Evolutionary conservation across 1,140 invertebrate species (phyloP).

Genomic region (Marisa cornuarietis): DNA sequence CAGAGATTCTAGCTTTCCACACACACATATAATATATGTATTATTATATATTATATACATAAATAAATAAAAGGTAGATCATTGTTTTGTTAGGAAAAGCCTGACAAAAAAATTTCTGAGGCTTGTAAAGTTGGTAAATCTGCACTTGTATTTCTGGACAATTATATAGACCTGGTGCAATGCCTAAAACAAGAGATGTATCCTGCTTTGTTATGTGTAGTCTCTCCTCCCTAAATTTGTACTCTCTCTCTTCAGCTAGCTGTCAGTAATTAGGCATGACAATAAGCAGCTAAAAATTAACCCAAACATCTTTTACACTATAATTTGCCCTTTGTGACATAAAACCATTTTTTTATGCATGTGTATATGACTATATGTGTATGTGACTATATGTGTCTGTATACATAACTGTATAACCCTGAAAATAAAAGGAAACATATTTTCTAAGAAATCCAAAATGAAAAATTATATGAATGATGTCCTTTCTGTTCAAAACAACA

Average conservation of each 20-base stretch:
- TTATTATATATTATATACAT: too few species aligned
- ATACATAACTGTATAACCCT: neutral
- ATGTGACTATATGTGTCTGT: conserved; percentile 1
- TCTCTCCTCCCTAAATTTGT: neutral
- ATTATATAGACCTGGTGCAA: too few species aligned
- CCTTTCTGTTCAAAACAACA: neutral
- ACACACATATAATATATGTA: too few species aligned
- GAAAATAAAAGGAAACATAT: neutral
- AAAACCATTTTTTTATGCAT: neutral
- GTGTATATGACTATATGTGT: conserved; percentile 2
- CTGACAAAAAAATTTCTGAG: too few species aligned
- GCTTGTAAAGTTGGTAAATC: too few species aligned
- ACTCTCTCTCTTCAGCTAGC: neutral
- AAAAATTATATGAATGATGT: neutral
- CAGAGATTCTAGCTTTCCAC: too few species aligned
- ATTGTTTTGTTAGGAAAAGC: too few species aligned
- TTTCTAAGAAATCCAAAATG: neutral
- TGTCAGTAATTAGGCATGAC: neutral
- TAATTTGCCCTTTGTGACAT: neutral
- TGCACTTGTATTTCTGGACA: too few species aligned
- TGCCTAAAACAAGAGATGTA: too few species aligned
- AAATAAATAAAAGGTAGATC: too few species aligned
- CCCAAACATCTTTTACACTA: neutral
- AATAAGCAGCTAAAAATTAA: neutral
- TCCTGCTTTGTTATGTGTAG: too few species aligned